Percentiles rank a stretch among this genome's conserved stretches.
Evolutionary conservation across 2,113 vertebrate species (phyloP).

Genomic region (Engraulis encrasicolus): DNA sequence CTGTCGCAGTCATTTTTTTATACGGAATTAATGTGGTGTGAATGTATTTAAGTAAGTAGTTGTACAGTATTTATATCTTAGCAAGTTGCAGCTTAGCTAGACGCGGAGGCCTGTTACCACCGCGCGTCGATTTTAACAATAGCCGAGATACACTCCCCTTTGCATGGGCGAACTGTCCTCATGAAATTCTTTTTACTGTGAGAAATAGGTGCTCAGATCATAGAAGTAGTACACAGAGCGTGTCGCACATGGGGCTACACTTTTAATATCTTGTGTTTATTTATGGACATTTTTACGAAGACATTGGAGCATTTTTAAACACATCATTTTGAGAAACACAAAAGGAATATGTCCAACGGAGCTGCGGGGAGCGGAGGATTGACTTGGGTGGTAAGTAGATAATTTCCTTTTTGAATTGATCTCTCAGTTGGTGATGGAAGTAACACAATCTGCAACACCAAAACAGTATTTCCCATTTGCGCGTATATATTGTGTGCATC

Average conservation of each 20-base stretch:
- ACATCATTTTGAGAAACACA: slow-evolving; percentile 62
- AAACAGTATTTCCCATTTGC: neutral
- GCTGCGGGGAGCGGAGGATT: slow-evolving; percentile 80
- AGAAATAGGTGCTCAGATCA: neutral
- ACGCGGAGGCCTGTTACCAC: slow-evolving; percentile 69
- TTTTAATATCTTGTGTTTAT: slow-evolving; percentile 58
- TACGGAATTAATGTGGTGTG: slow-evolving; percentile 34
- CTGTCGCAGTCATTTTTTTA: slow-evolving; percentile 30
- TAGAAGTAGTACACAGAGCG: slow-evolving; percentile 42
- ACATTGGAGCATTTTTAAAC: slow-evolving; percentile 49
- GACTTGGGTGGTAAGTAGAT: slow-evolving; percentile 83
- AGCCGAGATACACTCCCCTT: slow-evolving; percentile 62
- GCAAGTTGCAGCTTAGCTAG: slow-evolving; percentile 62
- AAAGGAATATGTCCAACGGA: slow-evolving; percentile 91
- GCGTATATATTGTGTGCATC: neutral
- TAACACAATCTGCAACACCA: neutral
- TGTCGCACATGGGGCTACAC: slow-evolving; percentile 33
- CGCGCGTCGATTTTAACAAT: slow-evolving; percentile 80
- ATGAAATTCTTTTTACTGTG: slow-evolving; percentile 32
- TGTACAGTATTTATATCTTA: slow-evolving; percentile 64
- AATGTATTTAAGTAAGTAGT: slow-evolving; percentile 41
- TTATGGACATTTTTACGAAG: slow-evolving; percentile 47
- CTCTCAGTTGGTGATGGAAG: neutral
- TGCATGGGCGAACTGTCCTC: slow-evolving; percentile 45
- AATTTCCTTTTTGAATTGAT: slow-evolving; percentile 10